Evolutionary conservation across 2,888 invertebrate species (phyloP), one percentile per base, ranked within the genome.

Genomic region (Thymelicus sylvestris): DNA sequence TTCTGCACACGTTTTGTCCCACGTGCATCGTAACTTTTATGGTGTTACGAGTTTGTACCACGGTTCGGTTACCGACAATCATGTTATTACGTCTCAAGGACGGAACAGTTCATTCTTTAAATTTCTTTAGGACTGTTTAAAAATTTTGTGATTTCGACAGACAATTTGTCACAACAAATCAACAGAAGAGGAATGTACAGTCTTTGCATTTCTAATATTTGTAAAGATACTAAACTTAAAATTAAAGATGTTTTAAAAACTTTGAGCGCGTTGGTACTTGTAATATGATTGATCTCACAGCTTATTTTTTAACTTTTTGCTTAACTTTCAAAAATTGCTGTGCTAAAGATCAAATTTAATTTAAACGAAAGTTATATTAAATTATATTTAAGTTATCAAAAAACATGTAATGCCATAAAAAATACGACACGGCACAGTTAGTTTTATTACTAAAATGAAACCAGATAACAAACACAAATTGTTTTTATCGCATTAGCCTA

Each of bases 1-100:
- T 90, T 84, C 81, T 83, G 83, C 82, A 83, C 81, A 81, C 81
- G 80, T 73, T 79, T 77, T 79, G 78, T 85, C 84, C 84, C 87
- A 85, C 84, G 86, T 83, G 84, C 81, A 78, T 84, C 83, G 81
- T 81, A 78, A 72, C 72, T 76, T 83, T 86, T 86, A 47, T 55
- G n/a, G 44, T 48, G 52, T 59, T 44, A n/a, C 60, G 13, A 38
- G 52, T 13, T 15, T n/a, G 64, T 50, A 24, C 24, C 31, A 13
- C 59, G 39, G 52, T 6, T 66, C 55, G 52, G 68, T 76, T 75
- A 72, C 76, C 73, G 72, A 65, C 68, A 66, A 67, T 68, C 65
- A 61, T 47, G 31, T 41, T 72, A 62, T 74, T 72, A 72, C 73
- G 67, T 71, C 64, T 67, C 78, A 78, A 78, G 77, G 77, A 76